These are phyloP conservation scores for Hormaphis cornu DNA, from an alignment of 1,140 invertebrate genomes.

Conservation along the genomic window DNA sequence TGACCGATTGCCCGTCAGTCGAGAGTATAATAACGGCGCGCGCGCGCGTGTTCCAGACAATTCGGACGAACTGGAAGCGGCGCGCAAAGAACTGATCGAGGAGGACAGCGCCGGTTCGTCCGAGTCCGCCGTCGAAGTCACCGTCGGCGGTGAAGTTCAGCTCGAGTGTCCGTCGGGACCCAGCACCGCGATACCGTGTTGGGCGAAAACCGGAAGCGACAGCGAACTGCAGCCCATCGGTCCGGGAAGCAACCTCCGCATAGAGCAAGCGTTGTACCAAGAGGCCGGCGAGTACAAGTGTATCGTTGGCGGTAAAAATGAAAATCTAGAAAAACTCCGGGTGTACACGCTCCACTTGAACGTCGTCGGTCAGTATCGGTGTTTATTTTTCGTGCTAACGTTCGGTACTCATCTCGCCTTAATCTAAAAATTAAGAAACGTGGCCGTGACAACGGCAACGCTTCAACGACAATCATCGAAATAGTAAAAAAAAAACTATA, in stretches of 20 bases:
- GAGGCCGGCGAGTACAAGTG: slow-evolving; percentile 67
- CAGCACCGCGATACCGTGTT: slow-evolving; percentile 44
- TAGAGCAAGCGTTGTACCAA: slow-evolving; percentile 64
- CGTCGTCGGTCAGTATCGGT: slow-evolving; percentile 46
- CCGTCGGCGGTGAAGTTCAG: slow-evolving; percentile 71
- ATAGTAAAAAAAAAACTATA: no score
- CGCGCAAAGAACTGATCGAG: slow-evolving; percentile 36
- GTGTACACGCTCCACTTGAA: slow-evolving; percentile 48
- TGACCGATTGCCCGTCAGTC: no score
- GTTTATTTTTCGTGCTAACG: neutral
- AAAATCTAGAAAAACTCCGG: slow-evolving; percentile 46
- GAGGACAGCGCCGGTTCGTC: slow-evolving; percentile 43
- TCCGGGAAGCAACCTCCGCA: slow-evolving; percentile 49
- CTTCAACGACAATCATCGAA: no score
- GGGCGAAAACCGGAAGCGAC: slow-evolving; percentile 42
- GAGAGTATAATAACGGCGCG: neutral
- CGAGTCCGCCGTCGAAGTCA: slow-evolving; percentile 57
- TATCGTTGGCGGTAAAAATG: slow-evolving; percentile 48
- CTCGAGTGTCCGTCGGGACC: slow-evolving; percentile 68
- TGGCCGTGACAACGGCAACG: no score
- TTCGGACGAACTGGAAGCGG: neutral
- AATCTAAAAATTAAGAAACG: no score
- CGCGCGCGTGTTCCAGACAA: neutral
- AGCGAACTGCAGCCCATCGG: slow-evolving; percentile 44
- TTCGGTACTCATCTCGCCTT: no score